These are phyloP conservation scores for Mesorhabditis belari DNA, from an alignment of 2,888 invertebrate species.

Conservation along the genomic window DNA sequence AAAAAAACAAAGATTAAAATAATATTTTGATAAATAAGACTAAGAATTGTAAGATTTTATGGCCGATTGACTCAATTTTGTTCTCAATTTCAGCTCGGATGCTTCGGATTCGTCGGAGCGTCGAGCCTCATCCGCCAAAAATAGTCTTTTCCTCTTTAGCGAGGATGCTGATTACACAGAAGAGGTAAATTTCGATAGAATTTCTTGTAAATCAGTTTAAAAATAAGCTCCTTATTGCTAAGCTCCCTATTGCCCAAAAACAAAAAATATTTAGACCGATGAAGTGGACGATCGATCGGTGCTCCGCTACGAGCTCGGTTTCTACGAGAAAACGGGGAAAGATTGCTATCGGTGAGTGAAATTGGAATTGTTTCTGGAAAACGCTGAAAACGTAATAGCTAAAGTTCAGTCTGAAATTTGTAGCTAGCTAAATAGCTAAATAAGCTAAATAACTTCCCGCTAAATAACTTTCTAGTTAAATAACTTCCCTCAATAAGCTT, in stretches of 20 bases:
- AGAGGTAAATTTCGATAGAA: background rate
- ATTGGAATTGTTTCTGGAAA: too few relatives aligned
- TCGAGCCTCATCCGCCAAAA: background rate
- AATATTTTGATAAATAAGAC: too few relatives aligned
- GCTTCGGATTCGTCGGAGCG: background rate
- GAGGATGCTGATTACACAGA: background rate
- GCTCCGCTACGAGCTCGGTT: slow-evolving; percentile 62
- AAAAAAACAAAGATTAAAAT: background rate
- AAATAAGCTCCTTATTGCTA: background rate
- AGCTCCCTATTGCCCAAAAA: too few relatives aligned
- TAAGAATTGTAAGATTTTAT: too few relatives aligned
- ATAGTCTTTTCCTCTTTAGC: background rate
- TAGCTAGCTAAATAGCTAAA: too few relatives aligned
- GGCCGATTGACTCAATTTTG: too few relatives aligned
- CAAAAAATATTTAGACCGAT: slow-evolving; percentile 23
- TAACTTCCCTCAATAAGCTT: too few relatives aligned
- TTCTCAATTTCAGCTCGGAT: background rate
- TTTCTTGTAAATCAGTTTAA: too few relatives aligned
- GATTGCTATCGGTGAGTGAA: slow-evolving; percentile 57
- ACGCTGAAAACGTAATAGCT: too few relatives aligned
- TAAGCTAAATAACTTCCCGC: too few relatives aligned
- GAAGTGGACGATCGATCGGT: slow-evolving; percentile 45
- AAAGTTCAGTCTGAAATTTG: too few relatives aligned
- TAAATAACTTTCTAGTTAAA: too few relatives aligned
- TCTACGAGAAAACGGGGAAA: slow-evolving; percentile 69